Base-by-base conservation (phyloP, 2,113 vertebrate genomes). In the Leptobrachium leishanense region DNA sequence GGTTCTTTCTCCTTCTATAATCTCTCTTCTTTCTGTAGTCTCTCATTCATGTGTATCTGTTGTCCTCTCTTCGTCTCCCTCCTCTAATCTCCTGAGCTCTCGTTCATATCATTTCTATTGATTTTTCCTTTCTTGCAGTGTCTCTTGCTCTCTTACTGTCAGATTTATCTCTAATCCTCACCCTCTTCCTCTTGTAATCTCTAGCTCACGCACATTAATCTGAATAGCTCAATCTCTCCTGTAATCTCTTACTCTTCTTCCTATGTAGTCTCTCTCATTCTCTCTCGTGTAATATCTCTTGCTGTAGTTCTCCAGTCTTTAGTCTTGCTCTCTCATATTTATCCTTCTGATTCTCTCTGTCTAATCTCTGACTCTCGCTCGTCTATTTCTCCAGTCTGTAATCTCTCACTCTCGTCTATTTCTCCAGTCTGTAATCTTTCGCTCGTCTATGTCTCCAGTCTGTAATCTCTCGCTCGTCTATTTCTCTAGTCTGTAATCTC, bases 211-310 rank as follows among this genome's bases (percentile, higher is more conserved):
- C 20, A 31, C 20, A 31, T 0, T 31, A 31, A 31, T 31, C 20
- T 31, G 77, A 71, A 75, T 83, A 83, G 82, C 80, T 59, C 83
- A 86, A 75, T 85, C 3, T 8, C 9, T 50, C 11, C 42, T 31
- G 42, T 62, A 55, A 5, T 12, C 43, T 42, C 9, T 42, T 15
- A 42, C 39, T 15, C 12, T 68, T 9, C 2, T 10, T 40, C 67
- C 46, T 57, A 55, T 68, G n/a, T 55, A 41, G 62, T 43, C 65
- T 74, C 43, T 62, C 13, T 43, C 54, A 43, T 63, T 81, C 57
- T 75, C 74, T 54, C 44, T 53, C 10, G 15, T 50, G 7, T 50
- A 12, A 6, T 20, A 20, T 53, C 43, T 53, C 15, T 41, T 42
- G 20, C 64, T 39, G 20, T n/a, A 13, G 20, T 44, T 70, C 20